These are phyloP conservation scores for Sebastolobus alascanus DNA, from an alignment of 2,797 vertebrate genomes.

Conservation along the genomic window DNA sequence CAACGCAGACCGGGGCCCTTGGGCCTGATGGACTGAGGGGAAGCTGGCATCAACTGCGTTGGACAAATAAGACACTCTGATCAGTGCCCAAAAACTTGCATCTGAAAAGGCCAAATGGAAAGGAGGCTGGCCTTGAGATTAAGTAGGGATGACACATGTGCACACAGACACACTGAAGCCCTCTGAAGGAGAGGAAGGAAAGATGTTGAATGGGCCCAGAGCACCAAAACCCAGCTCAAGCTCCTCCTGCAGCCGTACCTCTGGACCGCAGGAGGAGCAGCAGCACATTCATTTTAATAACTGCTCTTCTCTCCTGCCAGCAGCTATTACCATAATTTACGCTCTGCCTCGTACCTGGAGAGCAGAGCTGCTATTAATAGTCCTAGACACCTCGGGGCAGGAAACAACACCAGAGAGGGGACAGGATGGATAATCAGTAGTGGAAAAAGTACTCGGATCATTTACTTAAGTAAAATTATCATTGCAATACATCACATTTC, in stretches of 20 bases:
- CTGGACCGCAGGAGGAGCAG: slow-evolving; percentile 72
- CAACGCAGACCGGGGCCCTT: slow-evolving; percentile 69
- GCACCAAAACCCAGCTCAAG: slow-evolving; percentile 9
- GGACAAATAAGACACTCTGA: slow-evolving; percentile 68
- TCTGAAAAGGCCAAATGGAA: slow-evolving; percentile 70
- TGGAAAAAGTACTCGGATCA: background rate
- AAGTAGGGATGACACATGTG: slow-evolving; percentile 67
- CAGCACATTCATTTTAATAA: slow-evolving; percentile 80
- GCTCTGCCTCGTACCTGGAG: slow-evolving; percentile 71
- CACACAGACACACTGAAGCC: slow-evolving; percentile 31
- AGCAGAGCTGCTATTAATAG: slow-evolving; percentile 64
- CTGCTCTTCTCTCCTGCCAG: slow-evolving; percentile 78
- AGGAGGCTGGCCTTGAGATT: slow-evolving; percentile 65
- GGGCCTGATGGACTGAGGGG: slow-evolving; percentile 62
- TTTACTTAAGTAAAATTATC: background rate
- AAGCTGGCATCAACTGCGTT: slow-evolving; percentile 67
- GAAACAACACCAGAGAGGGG: background rate
- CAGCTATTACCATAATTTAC: slow-evolving; percentile 74
- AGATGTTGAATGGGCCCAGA: slow-evolving; percentile 50
- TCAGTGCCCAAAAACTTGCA: slow-evolving; percentile 69
- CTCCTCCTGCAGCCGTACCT: slow-evolving; percentile 48
- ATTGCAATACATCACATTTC: too few relatives aligned
- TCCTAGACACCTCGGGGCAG: slow-evolving; percentile 45
- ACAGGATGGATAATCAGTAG: background rate
- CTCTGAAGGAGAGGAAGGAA: slow-evolving; percentile 43